phyloP scores from a whole-genome alignment of 2,113 vertebrate genomes.

The Chloropsis hardwickii region DNA sequence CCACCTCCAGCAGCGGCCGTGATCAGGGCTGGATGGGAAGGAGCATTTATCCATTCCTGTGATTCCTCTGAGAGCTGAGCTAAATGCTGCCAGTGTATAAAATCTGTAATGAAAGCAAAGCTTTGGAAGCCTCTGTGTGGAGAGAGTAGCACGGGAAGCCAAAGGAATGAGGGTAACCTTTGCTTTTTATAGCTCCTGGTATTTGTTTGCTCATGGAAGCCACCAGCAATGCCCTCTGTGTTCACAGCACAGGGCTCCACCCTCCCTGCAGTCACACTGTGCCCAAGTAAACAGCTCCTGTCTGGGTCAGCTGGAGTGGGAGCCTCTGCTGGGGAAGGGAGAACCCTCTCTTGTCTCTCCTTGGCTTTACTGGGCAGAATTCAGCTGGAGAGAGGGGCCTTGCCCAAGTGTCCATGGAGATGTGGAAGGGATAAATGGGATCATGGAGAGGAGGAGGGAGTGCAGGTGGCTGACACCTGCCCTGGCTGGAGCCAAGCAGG shows the following conservation, averaged over 20 bases:
- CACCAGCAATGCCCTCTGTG: neutral
- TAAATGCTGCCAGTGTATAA: neutral
- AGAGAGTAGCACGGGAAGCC: neutral
- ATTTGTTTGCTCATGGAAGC: neutral
- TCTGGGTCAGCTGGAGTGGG: neutral
- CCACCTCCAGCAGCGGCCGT: rapidly evolving
- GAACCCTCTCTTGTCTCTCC: neutral
- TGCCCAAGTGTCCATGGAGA: neutral
- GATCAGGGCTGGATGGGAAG: neutral
- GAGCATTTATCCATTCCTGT: neutral
- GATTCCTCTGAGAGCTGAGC: neutral
- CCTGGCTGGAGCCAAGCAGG: neutral
- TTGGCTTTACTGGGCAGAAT: neutral
- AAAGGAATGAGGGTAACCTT: neutral
- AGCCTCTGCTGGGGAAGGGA: neutral
- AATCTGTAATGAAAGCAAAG: neutral
- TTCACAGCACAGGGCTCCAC: neutral
- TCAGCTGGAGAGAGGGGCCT: neutral
- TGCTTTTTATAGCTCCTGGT: conserved; percentile 9
- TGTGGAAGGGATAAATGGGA: neutral
- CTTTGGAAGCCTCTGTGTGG: neutral
- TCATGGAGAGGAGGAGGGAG: neutral
- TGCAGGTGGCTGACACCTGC: neutral
- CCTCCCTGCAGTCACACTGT: neutral
- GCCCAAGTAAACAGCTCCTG: neutral